Conservation (phyloP, 92 coral and sea anemone species). For the Bergia puertoricense region DNA sequence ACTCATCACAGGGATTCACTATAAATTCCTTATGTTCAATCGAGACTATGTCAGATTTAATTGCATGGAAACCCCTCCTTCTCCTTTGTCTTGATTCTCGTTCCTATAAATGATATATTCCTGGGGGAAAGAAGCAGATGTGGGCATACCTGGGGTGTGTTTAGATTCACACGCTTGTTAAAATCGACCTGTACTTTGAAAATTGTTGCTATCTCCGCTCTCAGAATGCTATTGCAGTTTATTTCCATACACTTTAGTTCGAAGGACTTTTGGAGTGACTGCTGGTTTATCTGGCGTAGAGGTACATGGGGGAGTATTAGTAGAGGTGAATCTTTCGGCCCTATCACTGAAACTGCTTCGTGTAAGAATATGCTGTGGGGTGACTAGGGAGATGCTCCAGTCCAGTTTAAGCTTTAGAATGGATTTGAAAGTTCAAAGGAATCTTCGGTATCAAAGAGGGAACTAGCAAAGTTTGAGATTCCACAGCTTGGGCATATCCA, state of each 20-base stretch:
- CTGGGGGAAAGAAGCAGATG: constrained; percentile 26
- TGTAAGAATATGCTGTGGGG: no score
- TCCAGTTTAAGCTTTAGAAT: not conserved
- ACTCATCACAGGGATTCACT: constrained; percentile 1
- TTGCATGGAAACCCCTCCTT: constrained; percentile 7
- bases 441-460: not conserved
- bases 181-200: not conserved
- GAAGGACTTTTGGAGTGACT: no score
- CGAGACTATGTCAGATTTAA: constrained; percentile 15
- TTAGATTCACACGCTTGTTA: constrained; percentile 4
- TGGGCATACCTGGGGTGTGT: constrained; percentile 1
- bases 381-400: no score
- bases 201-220: not conserved
- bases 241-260: no score
- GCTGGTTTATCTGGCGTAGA: no score
- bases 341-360: no score
- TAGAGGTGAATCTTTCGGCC: no score
- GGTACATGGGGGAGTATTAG: no score
- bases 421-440: not conserved
- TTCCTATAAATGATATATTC: constrained; percentile 12
- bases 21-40: constrained; percentile 12
- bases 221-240: not conserved
- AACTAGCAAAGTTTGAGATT: constrained; percentile 12
- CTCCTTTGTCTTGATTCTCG: constrained; percentile 9
- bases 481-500: constrained; percentile 40